phyloP scores from a whole-genome alignment of 2,888 invertebrate genomes.

The Eilema sororculum region DNA sequence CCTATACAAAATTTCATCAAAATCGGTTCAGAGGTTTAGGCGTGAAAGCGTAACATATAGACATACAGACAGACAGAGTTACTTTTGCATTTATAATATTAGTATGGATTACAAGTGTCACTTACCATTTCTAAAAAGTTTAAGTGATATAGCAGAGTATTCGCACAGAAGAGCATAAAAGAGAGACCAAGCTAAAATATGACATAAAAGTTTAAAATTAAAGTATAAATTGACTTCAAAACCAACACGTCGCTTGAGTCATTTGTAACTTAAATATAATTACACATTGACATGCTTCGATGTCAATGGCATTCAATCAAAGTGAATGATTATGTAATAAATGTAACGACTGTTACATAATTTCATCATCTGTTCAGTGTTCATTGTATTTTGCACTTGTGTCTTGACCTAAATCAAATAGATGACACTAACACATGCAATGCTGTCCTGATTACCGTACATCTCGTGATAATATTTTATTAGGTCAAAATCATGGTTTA shows the following conservation, averaged over 20 bases:
- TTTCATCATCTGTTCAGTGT: background rate
- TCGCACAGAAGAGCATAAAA: background rate
- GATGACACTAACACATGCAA: no score
- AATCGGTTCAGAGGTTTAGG: no score
- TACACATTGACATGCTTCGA: background rate
- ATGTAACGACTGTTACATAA: background rate
- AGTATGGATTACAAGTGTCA: background rate
- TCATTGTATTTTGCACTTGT: no score
- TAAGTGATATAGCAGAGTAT: slow-evolving; percentile 7
- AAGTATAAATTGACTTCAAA: background rate
- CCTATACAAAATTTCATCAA: no score
- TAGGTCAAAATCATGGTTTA: no score
- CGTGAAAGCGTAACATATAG: no score
- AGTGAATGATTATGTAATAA: background rate
- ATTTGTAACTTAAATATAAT: background rate
- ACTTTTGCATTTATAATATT: no score
- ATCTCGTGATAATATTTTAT: no score
- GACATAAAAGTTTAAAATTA: background rate
- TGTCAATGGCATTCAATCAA: background rate
- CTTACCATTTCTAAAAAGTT: background rate
- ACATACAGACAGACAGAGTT: no score
- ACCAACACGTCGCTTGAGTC: background rate
- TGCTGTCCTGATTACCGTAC: no score
- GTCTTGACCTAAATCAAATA: no score
- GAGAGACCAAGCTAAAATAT: background rate